Conservation (phyloP, 2,113 vertebrate species). For the Arizona elegans region DNA sequence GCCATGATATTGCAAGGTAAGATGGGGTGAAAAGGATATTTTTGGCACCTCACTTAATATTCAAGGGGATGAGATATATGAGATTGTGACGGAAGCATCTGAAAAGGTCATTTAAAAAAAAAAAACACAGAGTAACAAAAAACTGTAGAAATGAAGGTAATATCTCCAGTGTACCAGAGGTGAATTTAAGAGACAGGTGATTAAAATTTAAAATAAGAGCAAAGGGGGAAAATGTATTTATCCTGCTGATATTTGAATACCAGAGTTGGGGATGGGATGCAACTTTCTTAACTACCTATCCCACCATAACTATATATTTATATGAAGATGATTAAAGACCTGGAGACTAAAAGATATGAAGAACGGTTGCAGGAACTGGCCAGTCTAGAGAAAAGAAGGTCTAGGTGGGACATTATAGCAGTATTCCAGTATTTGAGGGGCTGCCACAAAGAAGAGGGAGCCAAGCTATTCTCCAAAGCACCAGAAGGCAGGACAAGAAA, state of each 20-base stretch:
- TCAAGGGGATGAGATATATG: not conserved
- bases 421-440: no score
- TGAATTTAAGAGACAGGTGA: not conserved
- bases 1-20: not conserved
- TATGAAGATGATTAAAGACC: no score
- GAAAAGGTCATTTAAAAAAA: not conserved
- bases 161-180: not conserved
- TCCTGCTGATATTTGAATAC: not conserved
- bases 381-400: no score
- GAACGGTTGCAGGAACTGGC: no score
- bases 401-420: no score
- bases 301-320: not conserved
- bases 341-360: no score
- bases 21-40: not conserved
- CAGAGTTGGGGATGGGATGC: not conserved
- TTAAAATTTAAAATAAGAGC: not conserved
- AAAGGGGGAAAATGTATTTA: not conserved
- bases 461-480: no score
- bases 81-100: not conserved
- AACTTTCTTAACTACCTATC: not conserved
- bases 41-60: not conserved
- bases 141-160: not conserved
- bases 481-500: no score
- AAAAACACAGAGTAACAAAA: not conserved
- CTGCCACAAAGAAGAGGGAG: no score